Conservation (phyloP, 2,888 invertebrate genomes). For the Ichneumoninae sp. region DNA sequence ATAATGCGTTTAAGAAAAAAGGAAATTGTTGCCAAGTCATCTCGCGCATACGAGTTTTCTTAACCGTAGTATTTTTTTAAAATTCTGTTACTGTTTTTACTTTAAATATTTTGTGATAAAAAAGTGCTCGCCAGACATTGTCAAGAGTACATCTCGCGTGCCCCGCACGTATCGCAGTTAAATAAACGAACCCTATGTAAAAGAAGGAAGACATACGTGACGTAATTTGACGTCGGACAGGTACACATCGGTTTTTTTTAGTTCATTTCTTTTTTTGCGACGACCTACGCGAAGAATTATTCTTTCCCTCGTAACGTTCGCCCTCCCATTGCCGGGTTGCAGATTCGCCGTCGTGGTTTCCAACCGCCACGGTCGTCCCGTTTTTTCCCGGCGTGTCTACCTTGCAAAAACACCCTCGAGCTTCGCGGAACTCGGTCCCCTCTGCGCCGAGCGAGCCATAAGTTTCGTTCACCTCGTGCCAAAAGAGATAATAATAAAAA, state of each 20-base stretch:
- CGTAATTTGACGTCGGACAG: constrained; percentile 48
- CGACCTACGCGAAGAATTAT: constrained; percentile 61
- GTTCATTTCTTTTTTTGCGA: background rate
- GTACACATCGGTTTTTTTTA: constrained; percentile 47
- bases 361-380: background rate
- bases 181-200: background rate
- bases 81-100: too few species aligned
- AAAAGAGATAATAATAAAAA: constrained; percentile 57
- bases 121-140: background rate
- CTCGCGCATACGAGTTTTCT: too few species aligned
- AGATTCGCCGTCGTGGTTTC: background rate
- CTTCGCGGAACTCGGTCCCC: background rate
- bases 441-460: constrained; percentile 46
- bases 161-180: background rate
- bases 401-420: constrained; percentile 12
- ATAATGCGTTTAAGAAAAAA: background rate
- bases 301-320: constrained; percentile 36
- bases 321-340: constrained; percentile 20
- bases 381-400: background rate
- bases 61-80: too few species aligned
- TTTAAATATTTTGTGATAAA: background rate
- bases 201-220: constrained; percentile 7
- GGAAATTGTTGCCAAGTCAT: background rate
- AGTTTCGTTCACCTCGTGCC: constrained; percentile 59
- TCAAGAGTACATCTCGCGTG: background rate